Conservation (phyloP, 2,113 vertebrate species). For the Anoura caudifer region DNA sequence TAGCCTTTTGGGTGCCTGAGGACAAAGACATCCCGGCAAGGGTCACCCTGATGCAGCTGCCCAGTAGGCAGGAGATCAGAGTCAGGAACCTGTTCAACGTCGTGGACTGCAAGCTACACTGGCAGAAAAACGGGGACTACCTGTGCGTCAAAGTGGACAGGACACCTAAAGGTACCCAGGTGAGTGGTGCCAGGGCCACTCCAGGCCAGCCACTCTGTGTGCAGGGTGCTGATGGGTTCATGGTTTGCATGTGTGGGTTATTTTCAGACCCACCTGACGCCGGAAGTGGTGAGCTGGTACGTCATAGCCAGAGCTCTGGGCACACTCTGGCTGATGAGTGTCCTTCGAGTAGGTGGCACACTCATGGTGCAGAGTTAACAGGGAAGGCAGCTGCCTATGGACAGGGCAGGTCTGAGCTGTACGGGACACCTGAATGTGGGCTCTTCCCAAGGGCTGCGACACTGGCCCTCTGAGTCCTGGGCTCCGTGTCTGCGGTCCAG, state of each 20-base stretch:
- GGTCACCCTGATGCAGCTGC: conserved; percentile 98
- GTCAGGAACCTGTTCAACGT: conserved; percentile 98
- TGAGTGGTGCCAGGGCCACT: conserved; percentile 47
- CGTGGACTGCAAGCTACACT: conserved; percentile 97
- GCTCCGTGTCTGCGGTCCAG: not conserved
- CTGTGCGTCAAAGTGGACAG: conserved; percentile 98
- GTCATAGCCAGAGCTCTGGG: accelerated
- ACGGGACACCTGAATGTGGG: not conserved
- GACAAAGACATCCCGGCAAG: conserved; percentile 98
- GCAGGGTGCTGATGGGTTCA: too few relatives aligned
- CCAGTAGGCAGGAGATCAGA: conserved; percentile 94
- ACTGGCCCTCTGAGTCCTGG: accelerated
- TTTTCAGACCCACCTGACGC: not conserved
- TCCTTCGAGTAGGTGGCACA: accelerated
- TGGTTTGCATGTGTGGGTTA: not conserved
- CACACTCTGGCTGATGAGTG: accelerated
- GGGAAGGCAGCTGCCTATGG: not conserved
- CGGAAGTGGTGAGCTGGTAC: accelerated
- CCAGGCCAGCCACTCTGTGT: too few relatives aligned
- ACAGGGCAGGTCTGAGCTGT: not conserved
- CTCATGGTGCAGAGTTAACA: accelerated
- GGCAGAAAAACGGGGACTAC: conserved; percentile 98
- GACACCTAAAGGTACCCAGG: conserved; percentile 97
- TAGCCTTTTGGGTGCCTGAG: conserved; percentile 99
- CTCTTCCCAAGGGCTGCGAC: too few relatives aligned